These are phyloP conservation scores for Iselma pallidipennis DNA, from an alignment of 2,888 invertebrate genomes.

Conservation along the genomic window DNA sequence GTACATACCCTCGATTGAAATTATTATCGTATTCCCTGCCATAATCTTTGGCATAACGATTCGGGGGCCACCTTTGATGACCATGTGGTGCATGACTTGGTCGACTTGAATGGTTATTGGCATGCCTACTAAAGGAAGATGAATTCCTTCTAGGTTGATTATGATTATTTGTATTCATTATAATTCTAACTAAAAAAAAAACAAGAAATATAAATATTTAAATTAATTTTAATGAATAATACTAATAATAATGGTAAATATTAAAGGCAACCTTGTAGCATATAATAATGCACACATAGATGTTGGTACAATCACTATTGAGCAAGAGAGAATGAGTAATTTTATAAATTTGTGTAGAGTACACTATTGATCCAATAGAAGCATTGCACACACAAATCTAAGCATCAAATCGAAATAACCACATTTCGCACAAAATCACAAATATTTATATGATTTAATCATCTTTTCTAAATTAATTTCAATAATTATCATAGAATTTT, in stretches of 20 bases:
- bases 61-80: constrained; percentile 54
- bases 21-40: constrained; percentile 53
- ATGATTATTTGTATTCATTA: constrained; percentile 55
- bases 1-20: constrained; percentile 52
- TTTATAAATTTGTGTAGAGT: constrained; percentile 46
- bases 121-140: constrained; percentile 52
- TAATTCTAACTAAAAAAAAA: constrained; percentile 32
- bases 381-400: constrained; percentile 36
- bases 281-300: constrained; percentile 24
- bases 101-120: constrained; percentile 50
- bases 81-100: constrained; percentile 51
- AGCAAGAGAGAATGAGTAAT: constrained; percentile 49
- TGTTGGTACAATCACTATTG: constrained; percentile 47
- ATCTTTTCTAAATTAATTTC: constrained; percentile 18
- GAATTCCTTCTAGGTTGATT: constrained; percentile 53
- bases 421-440: no score
- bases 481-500: constrained; percentile 30
- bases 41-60: constrained; percentile 54
- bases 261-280: constrained; percentile 39
- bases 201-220: constrained; percentile 24
- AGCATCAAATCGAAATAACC: no score
- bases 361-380: constrained; percentile 52
- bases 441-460: no score
- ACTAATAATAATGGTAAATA: constrained; percentile 24
- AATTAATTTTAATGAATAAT: constrained; percentile 11